Evolutionary conservation across 1,140 invertebrate genomes (phyloP).

Genomic region (Alviniconcha marisindica): DNA sequence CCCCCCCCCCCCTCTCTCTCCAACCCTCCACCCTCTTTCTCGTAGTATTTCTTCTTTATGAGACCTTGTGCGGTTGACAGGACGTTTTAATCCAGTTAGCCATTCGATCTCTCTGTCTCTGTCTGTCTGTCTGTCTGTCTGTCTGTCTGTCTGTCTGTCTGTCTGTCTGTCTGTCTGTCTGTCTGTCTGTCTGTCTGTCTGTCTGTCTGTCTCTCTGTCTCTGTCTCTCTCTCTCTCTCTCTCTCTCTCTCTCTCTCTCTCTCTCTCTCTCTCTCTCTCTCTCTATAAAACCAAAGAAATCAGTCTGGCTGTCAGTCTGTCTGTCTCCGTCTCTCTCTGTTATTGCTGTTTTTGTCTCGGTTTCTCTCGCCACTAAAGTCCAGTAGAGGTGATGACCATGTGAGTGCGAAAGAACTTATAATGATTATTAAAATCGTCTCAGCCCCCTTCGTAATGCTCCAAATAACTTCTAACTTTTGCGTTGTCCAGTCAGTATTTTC

Average conservation of each 20-base stretch:
- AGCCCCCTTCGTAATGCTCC: no score
- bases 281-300: background rate
- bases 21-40: no score
- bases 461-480: no score
- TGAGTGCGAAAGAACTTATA: no score
- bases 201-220: conserved; percentile 20
- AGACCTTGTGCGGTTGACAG: no score
- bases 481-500: no score
- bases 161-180: conserved; percentile 20
- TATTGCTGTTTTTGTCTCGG: background rate
- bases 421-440: no score
- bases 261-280: background rate
- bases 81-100: no score
- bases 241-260: background rate
- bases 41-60: no score
- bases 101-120: background rate
- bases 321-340: background rate
- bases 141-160: background rate
- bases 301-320: background rate
- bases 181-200: conserved; percentile 15
- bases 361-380: no score
- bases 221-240: conserved; percentile 22
- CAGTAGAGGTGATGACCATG: no score
- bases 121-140: background rate
- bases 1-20: conserved; percentile 12